Evolutionary conservation across 2,888 invertebrate genomes (phyloP).

Genomic region (Clivina fossor): DNA sequence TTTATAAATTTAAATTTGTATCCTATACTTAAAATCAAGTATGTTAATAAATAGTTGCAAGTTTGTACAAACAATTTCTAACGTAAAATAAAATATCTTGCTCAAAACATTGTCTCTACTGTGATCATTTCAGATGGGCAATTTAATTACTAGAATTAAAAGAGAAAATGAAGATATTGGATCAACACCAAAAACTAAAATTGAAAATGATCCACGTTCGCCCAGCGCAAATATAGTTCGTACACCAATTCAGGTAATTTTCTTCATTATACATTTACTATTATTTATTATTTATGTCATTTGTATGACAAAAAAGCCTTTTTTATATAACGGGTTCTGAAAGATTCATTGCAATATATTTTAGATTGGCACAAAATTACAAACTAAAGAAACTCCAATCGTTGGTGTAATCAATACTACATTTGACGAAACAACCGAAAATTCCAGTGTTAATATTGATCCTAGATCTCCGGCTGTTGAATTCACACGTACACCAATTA

Average conservation of each 20-base stretch:
- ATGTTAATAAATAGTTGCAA: neutral
- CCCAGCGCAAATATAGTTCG: conserved; percentile 62
- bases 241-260: conserved; percentile 61
- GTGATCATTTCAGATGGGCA: conserved; percentile 40
- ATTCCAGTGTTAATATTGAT: conserved; percentile 42
- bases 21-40: neutral
- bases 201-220: conserved; percentile 59
- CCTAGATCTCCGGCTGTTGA: conserved; percentile 63
- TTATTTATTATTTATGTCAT: neutral
- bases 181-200: conserved; percentile 40
- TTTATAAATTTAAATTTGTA: neutral
- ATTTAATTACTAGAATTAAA: conserved; percentile 38
- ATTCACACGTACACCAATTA: conserved; percentile 62
- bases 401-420: conserved; percentile 7
- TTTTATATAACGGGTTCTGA: too few species aligned
- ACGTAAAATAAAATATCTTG: too few species aligned
- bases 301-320: too few species aligned
- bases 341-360: too few species aligned
- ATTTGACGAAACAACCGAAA: conserved; percentile 6
- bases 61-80: neutral
- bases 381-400: conserved; percentile 21
- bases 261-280: conserved; percentile 20
- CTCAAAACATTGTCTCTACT: too few species aligned
- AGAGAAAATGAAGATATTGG: conserved; percentile 31
- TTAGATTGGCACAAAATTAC: conserved; percentile 14